phyloP scores from a whole-genome alignment of 2,888 invertebrate genomes.

The Anoncus sp. region DNA sequence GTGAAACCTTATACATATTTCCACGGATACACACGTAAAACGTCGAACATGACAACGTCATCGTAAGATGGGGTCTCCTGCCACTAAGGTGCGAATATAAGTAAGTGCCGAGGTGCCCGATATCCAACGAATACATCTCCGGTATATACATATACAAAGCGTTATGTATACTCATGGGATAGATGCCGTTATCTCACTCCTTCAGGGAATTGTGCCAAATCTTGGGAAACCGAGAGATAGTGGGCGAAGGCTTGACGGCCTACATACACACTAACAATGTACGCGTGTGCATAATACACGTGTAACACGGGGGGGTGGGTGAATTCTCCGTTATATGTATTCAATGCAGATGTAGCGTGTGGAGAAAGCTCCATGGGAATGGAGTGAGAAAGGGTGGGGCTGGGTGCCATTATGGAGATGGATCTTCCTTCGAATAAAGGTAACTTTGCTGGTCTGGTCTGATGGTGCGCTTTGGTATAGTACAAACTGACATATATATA shows the following conservation, averaged over 20 bases:
- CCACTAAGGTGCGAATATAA: conserved; percentile 52
- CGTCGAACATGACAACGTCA: conserved; percentile 51
- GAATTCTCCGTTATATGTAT: conserved; percentile 57
- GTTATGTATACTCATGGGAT: conserved; percentile 40
- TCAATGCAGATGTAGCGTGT: conserved; percentile 73
- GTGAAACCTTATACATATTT: not conserved
- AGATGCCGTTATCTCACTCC: conserved; percentile 52
- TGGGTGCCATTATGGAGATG: conserved; percentile 81
- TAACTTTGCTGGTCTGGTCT: conserved; percentile 71
- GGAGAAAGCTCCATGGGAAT: conserved; percentile 45
- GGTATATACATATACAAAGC: conserved; percentile 42
- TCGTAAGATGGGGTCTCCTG: conserved; percentile 27
- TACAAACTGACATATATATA: conserved; percentile 11
- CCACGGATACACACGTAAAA: not conserved
- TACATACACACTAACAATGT: conserved; percentile 14
- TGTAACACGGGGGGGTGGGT: conserved; percentile 17
- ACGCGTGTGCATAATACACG: conserved; percentile 29
- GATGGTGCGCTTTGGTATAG: conserved; percentile 54
- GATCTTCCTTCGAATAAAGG: conserved; percentile 81
- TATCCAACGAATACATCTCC: conserved; percentile 24
- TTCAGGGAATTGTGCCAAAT: conserved; percentile 61
- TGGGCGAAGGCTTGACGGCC: conserved; percentile 45
- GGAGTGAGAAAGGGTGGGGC: conserved; percentile 70
- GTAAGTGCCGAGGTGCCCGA: conserved; percentile 36
- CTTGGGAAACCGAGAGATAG: conserved; percentile 60